Percentiles rank a stretch among this genome's conserved stretches.
phyloP scores from a whole-genome alignment of 2,113 vertebrate genomes.

The Callopanchax toddi region DNA sequence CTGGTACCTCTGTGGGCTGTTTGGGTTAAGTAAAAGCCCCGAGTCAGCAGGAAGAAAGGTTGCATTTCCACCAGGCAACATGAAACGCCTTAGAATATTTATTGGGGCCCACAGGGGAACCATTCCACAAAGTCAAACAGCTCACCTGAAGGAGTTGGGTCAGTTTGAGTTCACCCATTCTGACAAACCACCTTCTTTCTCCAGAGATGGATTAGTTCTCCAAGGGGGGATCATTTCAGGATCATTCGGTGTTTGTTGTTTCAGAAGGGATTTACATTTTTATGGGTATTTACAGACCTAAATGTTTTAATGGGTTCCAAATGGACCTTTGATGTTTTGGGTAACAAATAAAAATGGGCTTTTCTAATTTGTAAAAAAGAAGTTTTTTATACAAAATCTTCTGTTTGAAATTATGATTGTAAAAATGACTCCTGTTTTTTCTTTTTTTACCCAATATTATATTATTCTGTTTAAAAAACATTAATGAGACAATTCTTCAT shows the following conservation, averaged over 20 bases:
- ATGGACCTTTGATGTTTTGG: background rate
- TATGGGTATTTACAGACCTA: constrained; percentile 19
- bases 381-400: too few species aligned
- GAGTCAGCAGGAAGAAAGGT: constrained; percentile 53
- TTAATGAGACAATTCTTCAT: background rate
- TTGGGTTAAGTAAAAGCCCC: constrained; percentile 50
- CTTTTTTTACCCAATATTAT: background rate
- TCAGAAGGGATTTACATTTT: constrained; percentile 29
- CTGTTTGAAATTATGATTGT: too few species aligned
- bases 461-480: background rate
- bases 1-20: constrained; percentile 30
- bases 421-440: too few species aligned
- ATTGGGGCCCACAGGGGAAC: constrained; percentile 41
- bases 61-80: constrained; percentile 48
- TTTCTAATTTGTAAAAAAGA: too few species aligned
- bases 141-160: constrained; percentile 58
- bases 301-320: constrained; percentile 18
- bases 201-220: constrained; percentile 23
- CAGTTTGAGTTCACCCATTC: constrained; percentile 47
- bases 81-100: constrained; percentile 66
- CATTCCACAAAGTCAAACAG: constrained; percentile 55
- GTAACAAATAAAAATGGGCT: background rate
- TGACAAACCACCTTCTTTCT: constrained; percentile 23
- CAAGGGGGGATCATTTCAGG: constrained; percentile 14
- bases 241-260: constrained; percentile 34